Conservation (phyloP, 2,113 vertebrate species). For the Mohoua ochrocephala region DNA sequence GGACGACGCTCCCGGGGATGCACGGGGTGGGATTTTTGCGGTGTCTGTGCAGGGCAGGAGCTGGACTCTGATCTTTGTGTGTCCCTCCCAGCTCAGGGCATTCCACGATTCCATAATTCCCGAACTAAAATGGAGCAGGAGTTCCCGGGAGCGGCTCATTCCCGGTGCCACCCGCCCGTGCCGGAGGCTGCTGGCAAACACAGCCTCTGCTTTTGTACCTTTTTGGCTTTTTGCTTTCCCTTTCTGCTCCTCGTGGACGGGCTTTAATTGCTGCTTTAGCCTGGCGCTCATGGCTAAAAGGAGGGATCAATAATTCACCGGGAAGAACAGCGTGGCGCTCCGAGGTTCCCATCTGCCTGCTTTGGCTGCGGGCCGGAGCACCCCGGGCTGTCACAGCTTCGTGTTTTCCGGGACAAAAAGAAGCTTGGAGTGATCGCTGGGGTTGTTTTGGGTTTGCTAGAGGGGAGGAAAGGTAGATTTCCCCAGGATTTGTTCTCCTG, state of each 20-base stretch:
- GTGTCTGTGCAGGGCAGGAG: neutral
- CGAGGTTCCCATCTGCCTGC: neutral
- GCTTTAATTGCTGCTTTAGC: neutral
- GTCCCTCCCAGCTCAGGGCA: neutral
- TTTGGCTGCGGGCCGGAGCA: neutral
- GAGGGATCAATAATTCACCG: slow-evolving; percentile 20
- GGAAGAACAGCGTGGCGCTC: neutral
- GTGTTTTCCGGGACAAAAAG: neutral
- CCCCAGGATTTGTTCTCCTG: neutral
- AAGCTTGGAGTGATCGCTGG: neutral
- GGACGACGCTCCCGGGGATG: accelerated
- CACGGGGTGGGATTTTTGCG: neutral
- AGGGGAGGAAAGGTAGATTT: neutral
- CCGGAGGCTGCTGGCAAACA: neutral
- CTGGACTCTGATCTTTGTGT: neutral
- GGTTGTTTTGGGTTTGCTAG: neutral
- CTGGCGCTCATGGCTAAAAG: neutral
- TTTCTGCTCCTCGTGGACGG: neutral
- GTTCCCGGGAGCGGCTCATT: accelerated
- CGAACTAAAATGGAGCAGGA: neutral
- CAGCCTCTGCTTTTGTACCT: neutral
- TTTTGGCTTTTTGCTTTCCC: neutral
- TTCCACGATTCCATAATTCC: neutral
- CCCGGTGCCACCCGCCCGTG: neutral
- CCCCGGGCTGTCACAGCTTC: neutral